phyloP scores from a whole-genome alignment of 2,888 invertebrate genomes.

The Laspeyria flexula region DNA sequence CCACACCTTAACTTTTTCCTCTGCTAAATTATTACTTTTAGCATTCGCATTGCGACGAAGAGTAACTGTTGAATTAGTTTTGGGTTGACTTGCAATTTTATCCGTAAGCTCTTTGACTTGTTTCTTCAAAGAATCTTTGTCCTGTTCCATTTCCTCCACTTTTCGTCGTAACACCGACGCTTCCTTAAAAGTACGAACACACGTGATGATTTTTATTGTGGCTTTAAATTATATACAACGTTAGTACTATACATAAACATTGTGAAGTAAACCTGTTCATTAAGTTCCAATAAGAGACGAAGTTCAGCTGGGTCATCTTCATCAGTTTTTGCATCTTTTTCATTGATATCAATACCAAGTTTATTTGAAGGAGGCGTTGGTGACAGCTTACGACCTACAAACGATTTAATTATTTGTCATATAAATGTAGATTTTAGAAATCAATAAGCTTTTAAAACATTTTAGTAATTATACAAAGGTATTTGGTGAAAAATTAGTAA shows the following conservation, averaged over 20 bases:
- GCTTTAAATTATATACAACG: not conserved
- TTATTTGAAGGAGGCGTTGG: constrained; percentile 88
- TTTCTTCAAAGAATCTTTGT: constrained; percentile 90
- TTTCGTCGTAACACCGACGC: constrained; percentile 93
- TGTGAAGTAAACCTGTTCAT: constrained; percentile 88
- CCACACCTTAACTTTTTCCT: constrained; percentile 88
- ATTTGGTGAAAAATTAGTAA: constrained; percentile 39
- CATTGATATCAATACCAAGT: constrained; percentile 88
- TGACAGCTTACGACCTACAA: constrained; percentile 89
- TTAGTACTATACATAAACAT: not conserved
- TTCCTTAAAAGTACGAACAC: constrained; percentile 84
- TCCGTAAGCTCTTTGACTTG: constrained; percentile 92
- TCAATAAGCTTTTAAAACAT: constrained; percentile 24
- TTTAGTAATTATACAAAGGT: constrained; percentile 34
- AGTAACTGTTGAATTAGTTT: constrained; percentile 65
- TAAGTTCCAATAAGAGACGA: constrained; percentile 93
- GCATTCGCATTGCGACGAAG: constrained; percentile 62
- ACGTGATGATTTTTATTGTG: not conserved
- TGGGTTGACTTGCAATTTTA: constrained; percentile 85
- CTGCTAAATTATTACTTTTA: constrained; percentile 84
- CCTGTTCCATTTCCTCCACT: constrained; percentile 93
- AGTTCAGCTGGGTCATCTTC: constrained; percentile 94
- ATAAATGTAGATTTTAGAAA: constrained; percentile 6
- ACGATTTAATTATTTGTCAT: constrained; percentile 27
- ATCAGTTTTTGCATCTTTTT: constrained; percentile 91